These are phyloP conservation scores for Rhagonycha fulva DNA, from an alignment of 2,888 invertebrate species.

Conservation along the genomic window DNA sequence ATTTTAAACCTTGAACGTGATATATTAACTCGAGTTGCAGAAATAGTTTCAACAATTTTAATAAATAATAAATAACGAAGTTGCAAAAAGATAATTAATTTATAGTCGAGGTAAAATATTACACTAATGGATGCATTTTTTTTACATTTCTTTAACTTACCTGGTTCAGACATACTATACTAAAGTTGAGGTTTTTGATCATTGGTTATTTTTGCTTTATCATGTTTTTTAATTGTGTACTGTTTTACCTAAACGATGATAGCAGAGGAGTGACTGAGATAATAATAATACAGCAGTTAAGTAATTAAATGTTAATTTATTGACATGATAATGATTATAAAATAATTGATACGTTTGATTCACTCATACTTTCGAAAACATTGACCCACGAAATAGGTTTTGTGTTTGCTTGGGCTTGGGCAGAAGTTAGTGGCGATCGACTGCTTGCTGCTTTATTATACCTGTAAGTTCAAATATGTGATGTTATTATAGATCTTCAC, in stretches of 20 bases:
- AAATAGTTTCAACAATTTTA: neutral
- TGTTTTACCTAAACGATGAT: neutral
- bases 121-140: too few relatives aligned
- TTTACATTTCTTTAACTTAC: too few relatives aligned
- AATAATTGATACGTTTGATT: slow-evolving; percentile 27
- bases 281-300: neutral
- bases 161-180: too few relatives aligned
- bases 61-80: neutral
- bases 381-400: slow-evolving; percentile 36
- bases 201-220: neutral
- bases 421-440: neutral
- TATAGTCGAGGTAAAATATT: neutral
- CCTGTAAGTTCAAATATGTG: neutral
- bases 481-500: neutral
- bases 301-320: slow-evolving; percentile 6
- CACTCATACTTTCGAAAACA: slow-evolving; percentile 35
- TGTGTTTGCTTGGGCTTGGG: slow-evolving; percentile 39
- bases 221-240: neutral
- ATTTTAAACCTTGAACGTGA: neutral
- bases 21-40: neutral
- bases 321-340: slow-evolving; percentile 25
- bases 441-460: neutral
- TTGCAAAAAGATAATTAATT: neutral
- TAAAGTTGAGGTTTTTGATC: neutral
- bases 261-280: neutral